phyloP scores from a whole-genome alignment of 2,113 vertebrate species.

The Bombycilla garrulus region DNA sequence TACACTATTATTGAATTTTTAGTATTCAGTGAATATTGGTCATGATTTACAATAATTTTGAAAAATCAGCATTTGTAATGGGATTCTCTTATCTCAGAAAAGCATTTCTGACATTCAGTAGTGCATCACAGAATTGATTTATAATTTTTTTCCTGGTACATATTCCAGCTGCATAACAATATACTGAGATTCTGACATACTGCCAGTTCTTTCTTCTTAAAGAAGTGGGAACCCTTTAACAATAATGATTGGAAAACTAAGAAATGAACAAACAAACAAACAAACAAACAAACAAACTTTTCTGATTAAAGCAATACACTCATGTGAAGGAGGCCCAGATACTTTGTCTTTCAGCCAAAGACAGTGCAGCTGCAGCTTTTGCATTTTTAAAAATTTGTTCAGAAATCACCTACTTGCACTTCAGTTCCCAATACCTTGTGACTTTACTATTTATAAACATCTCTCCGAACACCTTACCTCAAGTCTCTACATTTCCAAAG shows the following conservation, averaged over 20 bases:
- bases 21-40: slow-evolving; percentile 18
- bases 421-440: neutral
- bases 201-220: slow-evolving; percentile 21
- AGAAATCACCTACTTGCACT: neutral
- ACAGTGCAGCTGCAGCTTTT: neutral
- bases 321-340: neutral
- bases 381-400: neutral
- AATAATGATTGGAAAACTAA: neutral
- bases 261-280: neutral
- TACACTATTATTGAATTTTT: neutral
- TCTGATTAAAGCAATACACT: slow-evolving; percentile 16
- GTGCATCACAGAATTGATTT: slow-evolving; percentile 42
- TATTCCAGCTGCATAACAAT: neutral
- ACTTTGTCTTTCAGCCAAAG: neutral
- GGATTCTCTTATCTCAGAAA: slow-evolving; percentile 53
- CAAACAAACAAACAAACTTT: neutral
- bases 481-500: neutral
- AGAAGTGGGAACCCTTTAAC: neutral
- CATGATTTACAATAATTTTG: slow-evolving; percentile 27
- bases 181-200: neutral
- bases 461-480: neutral
- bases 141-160: neutral
- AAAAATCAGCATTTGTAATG: slow-evolving; percentile 43
- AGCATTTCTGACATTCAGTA: slow-evolving; percentile 35
- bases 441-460: neutral